phyloP scores from a whole-genome alignment of 2,888 invertebrate genomes.

The Cantharis nigra region DNA sequence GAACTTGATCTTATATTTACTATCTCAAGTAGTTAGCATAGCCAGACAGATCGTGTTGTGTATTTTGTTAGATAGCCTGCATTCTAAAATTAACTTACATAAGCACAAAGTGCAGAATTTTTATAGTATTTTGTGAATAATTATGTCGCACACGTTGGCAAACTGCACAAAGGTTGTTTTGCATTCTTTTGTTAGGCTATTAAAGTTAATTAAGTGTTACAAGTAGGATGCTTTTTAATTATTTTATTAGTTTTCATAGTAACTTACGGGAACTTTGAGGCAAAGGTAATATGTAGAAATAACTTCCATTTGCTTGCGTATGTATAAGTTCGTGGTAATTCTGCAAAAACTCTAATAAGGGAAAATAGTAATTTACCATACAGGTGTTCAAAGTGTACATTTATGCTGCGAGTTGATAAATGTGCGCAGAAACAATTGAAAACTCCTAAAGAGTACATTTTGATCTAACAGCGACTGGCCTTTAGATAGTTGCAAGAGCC shows the following conservation, averaged over 20 bases:
- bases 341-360: too few species aligned
- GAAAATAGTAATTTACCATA: too few species aligned
- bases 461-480: too few species aligned
- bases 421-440: too few species aligned
- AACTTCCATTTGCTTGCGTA: too few species aligned
- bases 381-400: too few species aligned
- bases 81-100: background rate
- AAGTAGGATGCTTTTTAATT: background rate
- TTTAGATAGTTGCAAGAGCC: too few species aligned
- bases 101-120: background rate
- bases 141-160: background rate
- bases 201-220: background rate
- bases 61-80: background rate
- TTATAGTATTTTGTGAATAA: background rate
- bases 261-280: background rate
- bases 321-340: too few species aligned
- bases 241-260: background rate
- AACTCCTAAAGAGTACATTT: too few species aligned
- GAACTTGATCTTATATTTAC: background rate
- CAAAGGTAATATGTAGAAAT: background rate
- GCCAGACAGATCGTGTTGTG: background rate
- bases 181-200: background rate
- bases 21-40: background rate
- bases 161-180: background rate
- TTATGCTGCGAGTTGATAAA: too few species aligned